These are phyloP conservation scores for Vidua chalybeata DNA, from an alignment of 2,113 vertebrate species.

Conservation along the genomic window DNA sequence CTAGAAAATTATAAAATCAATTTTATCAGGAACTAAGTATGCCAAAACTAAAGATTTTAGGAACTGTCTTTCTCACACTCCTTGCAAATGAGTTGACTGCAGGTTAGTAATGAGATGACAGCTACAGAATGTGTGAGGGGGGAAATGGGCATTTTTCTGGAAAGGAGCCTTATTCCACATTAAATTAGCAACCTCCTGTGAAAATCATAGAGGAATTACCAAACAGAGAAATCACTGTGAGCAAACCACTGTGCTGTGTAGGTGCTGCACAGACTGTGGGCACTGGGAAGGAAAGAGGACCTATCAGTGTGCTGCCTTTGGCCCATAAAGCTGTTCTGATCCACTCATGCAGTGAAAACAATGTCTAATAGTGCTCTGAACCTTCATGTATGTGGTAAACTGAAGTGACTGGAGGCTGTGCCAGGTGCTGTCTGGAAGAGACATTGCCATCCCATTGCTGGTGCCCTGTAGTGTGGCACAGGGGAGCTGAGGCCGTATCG, in stretches of 20 bases:
- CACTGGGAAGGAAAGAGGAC: neutral
- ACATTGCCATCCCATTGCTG: neutral
- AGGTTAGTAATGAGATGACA: slow-evolving; percentile 9
- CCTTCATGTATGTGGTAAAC: neutral
- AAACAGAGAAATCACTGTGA: neutral
- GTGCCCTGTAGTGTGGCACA: neutral
- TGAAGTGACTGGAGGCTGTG: neutral
- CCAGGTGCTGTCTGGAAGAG: neutral
- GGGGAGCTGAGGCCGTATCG: neutral
- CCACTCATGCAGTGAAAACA: neutral
- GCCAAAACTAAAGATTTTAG: neutral
- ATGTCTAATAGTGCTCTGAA: neutral
- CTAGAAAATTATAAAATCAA: neutral
- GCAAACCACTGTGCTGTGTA: neutral
- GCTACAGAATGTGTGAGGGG: neutral
- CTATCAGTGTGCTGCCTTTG: neutral
- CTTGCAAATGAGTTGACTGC: neutral
- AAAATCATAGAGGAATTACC: neutral
- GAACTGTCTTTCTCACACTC: neutral
- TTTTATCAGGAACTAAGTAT: neutral
- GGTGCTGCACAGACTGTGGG: neutral
- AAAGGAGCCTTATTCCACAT: neutral
- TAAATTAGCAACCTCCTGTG: neutral
- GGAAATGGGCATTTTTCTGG: neutral
- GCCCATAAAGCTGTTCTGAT: neutral